phyloP scores from a whole-genome alignment of 2,113 vertebrate species.

The Callaeas wilsoni region DNA sequence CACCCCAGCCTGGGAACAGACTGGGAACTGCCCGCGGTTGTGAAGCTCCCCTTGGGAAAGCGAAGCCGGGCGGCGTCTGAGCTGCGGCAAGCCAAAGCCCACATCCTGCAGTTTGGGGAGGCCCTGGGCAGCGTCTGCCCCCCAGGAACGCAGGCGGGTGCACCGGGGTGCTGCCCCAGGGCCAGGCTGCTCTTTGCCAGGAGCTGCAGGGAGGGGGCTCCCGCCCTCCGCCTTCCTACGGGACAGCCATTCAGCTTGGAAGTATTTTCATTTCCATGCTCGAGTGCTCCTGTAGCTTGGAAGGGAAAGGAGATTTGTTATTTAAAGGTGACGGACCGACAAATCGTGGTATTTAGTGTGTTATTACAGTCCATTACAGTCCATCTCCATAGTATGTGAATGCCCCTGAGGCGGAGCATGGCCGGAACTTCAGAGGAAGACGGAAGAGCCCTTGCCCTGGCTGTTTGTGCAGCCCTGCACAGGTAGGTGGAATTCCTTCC shows the following conservation, averaged over 20 bases:
- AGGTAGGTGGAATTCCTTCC: background rate
- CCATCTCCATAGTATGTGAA: background rate
- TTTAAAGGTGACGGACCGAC: background rate
- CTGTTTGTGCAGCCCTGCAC: background rate
- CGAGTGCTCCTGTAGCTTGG: background rate
- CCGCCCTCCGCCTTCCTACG: background rate
- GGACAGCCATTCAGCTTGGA: background rate
- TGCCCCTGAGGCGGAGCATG: background rate
- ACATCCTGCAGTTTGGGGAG: background rate
- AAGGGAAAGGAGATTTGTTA: background rate
- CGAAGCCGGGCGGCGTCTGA: background rate
- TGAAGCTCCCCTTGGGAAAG: background rate
- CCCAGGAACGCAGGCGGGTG: background rate
- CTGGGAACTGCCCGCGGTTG: background rate
- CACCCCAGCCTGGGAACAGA: background rate
- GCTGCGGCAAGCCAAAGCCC: background rate
- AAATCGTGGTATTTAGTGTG: background rate
- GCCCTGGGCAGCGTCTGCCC: background rate
- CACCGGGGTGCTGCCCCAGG: background rate
- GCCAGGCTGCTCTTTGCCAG: background rate
- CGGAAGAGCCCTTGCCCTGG: background rate
- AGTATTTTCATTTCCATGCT: background rate
- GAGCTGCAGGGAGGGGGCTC: background rate
- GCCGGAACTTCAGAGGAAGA: background rate
- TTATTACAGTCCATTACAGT: background rate